phyloP scores from a whole-genome alignment of 2,888 invertebrate species.

The Steinernema scapterisci region DNA sequence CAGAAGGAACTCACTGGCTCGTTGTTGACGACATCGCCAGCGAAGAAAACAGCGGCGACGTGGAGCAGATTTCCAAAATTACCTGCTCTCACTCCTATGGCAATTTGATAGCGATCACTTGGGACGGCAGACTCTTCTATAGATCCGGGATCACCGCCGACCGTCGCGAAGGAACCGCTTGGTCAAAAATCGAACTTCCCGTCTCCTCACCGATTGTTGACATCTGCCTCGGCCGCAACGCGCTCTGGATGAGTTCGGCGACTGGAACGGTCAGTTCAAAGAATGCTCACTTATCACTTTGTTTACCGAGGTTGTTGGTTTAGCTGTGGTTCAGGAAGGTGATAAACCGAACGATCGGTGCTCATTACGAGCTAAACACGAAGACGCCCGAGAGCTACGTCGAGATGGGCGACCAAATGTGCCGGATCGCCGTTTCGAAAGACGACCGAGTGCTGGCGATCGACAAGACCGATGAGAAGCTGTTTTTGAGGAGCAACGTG shows the following conservation, averaged over 20 bases:
- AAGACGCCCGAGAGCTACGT: conserved; percentile 26
- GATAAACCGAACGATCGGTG: conserved; percentile 18
- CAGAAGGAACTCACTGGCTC: conserved; percentile 18
- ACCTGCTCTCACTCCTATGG: conserved; percentile 21
- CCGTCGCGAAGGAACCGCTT: conserved; percentile 18
- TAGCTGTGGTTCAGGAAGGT: conserved; percentile 28
- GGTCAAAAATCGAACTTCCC: conserved; percentile 25
- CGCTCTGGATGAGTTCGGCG: conserved; percentile 22
- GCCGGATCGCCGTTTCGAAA: background rate
- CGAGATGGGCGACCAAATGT: conserved; percentile 19
- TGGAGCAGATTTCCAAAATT: conserved; percentile 23
- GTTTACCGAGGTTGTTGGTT: background rate
- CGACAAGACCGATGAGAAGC: conserved; percentile 9
- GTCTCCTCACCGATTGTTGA: conserved; percentile 7
- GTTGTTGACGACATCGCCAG: conserved; percentile 25
- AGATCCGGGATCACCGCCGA: conserved; percentile 11
- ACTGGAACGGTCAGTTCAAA: conserved; percentile 16
- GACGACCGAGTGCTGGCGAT: conserved; percentile 20
- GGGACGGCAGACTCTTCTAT: conserved; percentile 13
- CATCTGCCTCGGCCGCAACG: conserved; percentile 19
- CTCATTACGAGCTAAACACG: conserved; percentile 28
- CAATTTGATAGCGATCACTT: conserved; percentile 4
- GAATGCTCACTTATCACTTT: conserved; percentile 25
- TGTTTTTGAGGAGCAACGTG: conserved; percentile 13
- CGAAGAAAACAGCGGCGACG: conserved; percentile 27